Conservation (phyloP, 2,888 invertebrate genomes). For the Acheta domesticus region DNA sequence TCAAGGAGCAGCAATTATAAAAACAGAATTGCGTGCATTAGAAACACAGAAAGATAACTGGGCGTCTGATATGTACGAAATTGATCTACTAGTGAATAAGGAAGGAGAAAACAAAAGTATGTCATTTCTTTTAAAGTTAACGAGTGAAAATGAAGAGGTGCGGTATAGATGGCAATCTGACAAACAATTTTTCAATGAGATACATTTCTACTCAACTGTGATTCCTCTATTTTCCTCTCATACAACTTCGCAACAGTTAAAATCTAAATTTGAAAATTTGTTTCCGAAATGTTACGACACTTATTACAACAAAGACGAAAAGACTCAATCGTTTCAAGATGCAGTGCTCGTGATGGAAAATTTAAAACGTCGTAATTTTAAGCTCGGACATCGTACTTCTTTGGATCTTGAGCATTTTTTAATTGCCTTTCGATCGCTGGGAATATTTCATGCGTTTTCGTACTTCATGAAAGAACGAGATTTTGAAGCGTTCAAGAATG, state of each 20-base stretch:
- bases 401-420: background rate
- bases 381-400: background rate
- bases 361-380: background rate
- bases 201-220: background rate
- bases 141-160: background rate
- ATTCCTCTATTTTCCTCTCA: background rate
- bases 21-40: background rate
- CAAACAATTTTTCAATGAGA: conserved; percentile 6
- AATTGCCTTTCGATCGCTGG: background rate
- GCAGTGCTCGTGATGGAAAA: background rate
- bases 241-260: background rate
- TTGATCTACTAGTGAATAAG: background rate
- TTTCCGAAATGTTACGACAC: background rate
- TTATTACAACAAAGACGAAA: background rate
- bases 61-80: background rate
- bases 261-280: background rate
- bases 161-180: background rate
- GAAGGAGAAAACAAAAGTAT: background rate
- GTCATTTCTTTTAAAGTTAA: background rate
- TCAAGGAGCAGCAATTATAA: too few relatives aligned
- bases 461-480: background rate
- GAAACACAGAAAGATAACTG: background rate
- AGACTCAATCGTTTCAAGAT: background rate
- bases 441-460: background rate
- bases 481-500: background rate